Conservation (phyloP, 1,140 invertebrate genomes). For the Trypoxylus dichotomus region DNA sequence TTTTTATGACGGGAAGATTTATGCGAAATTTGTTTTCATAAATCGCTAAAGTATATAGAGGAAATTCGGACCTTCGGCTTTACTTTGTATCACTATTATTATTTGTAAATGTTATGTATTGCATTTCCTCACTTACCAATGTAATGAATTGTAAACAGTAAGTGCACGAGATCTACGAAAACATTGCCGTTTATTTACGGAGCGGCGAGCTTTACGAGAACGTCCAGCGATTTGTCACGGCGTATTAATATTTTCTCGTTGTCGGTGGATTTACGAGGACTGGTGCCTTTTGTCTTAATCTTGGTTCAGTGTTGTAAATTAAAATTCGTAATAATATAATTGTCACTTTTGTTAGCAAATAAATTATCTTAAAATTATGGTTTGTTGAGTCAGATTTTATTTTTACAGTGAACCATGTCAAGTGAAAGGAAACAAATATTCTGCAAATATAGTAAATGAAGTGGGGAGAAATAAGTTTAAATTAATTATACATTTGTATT, state of each 20-base stretch:
- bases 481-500: too few species aligned
- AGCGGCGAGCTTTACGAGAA: neutral
- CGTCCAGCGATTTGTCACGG: neutral
- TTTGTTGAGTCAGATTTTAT: too few species aligned
- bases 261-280: neutral
- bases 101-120: neutral
- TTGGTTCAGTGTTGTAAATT: neutral
- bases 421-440: too few species aligned
- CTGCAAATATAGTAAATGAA: too few species aligned
- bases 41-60: neutral
- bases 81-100: neutral
- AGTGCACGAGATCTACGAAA: neutral
- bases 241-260: neutral
- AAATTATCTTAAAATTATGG: too few species aligned
- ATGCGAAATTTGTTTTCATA: slow-evolving; percentile 6
- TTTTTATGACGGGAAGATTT: slow-evolving; percentile 5
- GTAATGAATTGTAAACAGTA: neutral
- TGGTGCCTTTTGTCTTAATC: neutral
- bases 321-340: neutral
- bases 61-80: neutral
- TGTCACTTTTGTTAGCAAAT: neutral
- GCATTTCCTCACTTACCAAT: neutral
- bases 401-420: too few species aligned
- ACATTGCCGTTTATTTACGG: neutral
- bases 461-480: too few species aligned